Evolutionary conservation across 2,888 invertebrate species (phyloP).

Genomic region (Clunio marinus): DNA sequence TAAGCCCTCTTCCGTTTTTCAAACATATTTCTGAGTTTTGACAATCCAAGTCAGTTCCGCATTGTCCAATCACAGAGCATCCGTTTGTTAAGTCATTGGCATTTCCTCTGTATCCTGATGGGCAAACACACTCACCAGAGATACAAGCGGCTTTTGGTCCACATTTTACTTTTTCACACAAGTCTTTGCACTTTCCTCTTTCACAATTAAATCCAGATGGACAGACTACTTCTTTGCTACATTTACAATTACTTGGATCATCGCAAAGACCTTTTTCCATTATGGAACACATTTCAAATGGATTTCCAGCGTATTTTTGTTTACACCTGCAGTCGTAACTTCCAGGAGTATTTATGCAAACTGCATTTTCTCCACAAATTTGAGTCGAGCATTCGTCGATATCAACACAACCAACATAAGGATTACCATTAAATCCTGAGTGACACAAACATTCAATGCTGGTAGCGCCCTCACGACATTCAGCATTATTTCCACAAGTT

Average conservation of each 20-base stretch:
- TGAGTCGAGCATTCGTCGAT: constrained; percentile 76
- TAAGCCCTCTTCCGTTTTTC: constrained; percentile 69
- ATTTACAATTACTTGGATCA: constrained; percentile 65
- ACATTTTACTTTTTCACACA: constrained; percentile 70
- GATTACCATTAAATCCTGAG: constrained; percentile 79
- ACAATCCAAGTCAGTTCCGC: constrained; percentile 77
- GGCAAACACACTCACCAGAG: constrained; percentile 73
- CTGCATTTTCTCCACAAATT: constrained; percentile 78
- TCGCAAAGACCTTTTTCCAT: constrained; percentile 66
- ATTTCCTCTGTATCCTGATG: constrained; percentile 72
- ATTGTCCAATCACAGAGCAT: constrained; percentile 70
- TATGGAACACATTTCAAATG: constrained; percentile 74
- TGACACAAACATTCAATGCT: constrained; percentile 78
- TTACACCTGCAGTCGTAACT: constrained; percentile 86
- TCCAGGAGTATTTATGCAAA: constrained; percentile 85
- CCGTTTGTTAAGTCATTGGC: constrained; percentile 66
- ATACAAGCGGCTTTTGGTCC: constrained; percentile 79
- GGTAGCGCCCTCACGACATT: constrained; percentile 70
- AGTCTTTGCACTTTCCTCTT: constrained; percentile 68
- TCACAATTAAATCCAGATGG: constrained; percentile 73
- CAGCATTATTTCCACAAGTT: constrained; percentile 73
- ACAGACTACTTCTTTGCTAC: constrained; percentile 66
- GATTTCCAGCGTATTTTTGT: constrained; percentile 79
- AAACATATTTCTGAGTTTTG: constrained; percentile 82
- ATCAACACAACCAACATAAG: constrained; percentile 79